Base-by-base conservation (phyloP, 2,888 invertebrate species). In the Apodemia mormo region DNA sequence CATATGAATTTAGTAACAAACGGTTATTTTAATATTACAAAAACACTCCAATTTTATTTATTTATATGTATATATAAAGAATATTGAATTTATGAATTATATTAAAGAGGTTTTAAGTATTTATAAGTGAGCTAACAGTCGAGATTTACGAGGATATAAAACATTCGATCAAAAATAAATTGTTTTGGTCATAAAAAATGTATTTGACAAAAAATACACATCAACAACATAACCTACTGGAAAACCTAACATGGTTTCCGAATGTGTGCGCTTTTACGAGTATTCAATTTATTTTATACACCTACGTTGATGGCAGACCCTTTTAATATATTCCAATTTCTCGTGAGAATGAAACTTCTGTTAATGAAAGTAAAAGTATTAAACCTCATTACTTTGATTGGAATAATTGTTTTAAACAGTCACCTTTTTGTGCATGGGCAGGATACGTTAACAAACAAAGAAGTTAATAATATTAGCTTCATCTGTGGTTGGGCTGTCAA, bases 231-330 rank as follows among this genome's bases (percentile, higher is more conserved):
- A 65, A 52, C 40, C 40, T 52, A 54, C 29, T 68, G 65, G 52
- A 22, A 37, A 65, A 65, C 65, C 65, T 54, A 30, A 68, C 37
- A 29, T 54, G 37, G 68, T 61, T 52, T 66, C 33, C 37, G 33
- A 65, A 65, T 29, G 65, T 54, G 65, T 49, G 49, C 54, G 10
- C 65, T 66, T 61, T 66, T 65, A 43, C 65, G 83, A 77, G 81
- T 85, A 81, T 85, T 83, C 81, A 82, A 88, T 89, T 86, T 84
- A 87, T 89, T 90, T 86, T 83, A 86, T 86, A 85, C 86, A 87
- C 87, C 86, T 87, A 87, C 81, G 85, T 82, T 83, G 84, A 82
- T 74, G 77, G 80, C 78, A 79, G 82, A 86, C 88, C 89, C 88
- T 86, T 85, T 85, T 87, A 88, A 88, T 87, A 85, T 84, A 80